Evolutionary conservation across 2,113 vertebrate genomes (phyloP), one percentile per base, ranked within the genome.

Genomic region (Capra hircus): DNA sequence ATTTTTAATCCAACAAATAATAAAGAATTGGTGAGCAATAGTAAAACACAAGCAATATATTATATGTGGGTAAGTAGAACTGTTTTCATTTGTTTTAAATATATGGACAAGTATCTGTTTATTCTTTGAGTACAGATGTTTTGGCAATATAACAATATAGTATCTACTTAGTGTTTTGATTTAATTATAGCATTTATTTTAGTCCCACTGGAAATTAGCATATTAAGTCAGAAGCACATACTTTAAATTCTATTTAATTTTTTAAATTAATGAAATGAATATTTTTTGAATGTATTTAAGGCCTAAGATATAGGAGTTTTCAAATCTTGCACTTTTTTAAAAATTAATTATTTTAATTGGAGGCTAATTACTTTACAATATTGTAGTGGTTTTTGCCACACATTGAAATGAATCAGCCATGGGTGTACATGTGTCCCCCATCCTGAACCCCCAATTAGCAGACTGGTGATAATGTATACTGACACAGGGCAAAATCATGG

Each of bases 21-120:
- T 95, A 97, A 92, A 8, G 99, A 99, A 82, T 95, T 99, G 89
- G 97, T 99, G 97, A 99, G 99, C 98, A 99, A 99, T 98, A 99
- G 99, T 96, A 95, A 98, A 96, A 99, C 96, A 27, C 99, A 98
- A 62, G 98, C 99, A 77, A 94, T 99, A 82, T 99, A 99, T 98
- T 99, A 99, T 95, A 97, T 82, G n/a, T 99, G 98, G 98, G 99
- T 99, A 98, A 99, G 99, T 99, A 77, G 86, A 50, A 36, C 92
- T 36, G 4, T 7, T 0, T 91, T 17, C 12, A 36, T 83, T 59
- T 19, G 11, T 57, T n/a, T 60, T 59, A 74, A 67, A 57, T 33
- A 9, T n/a, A 23, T 4, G 1, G 19, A 67, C 12, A 80, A 55
- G 36, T 43, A 2, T 52, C 19, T 13, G 27, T n/a, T 90, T 71